Conservation (phyloP, 2,797 vertebrate genomes). For the Anniella stebbinsi region DNA sequence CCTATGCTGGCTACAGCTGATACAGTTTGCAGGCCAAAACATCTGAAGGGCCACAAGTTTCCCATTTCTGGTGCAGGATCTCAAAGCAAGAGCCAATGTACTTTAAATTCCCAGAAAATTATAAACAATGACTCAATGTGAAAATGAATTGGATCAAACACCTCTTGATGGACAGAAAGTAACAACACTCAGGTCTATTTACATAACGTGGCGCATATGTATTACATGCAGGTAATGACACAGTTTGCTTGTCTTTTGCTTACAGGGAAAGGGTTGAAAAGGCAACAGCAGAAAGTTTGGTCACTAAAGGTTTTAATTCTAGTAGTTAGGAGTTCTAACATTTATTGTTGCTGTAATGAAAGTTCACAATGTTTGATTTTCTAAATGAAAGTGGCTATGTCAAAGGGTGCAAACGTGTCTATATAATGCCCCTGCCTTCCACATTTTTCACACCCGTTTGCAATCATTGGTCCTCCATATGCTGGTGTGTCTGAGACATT, state of each 20-base stretch:
- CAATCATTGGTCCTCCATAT: background rate
- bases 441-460: background rate
- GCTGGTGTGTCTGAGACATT: background rate
- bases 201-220: background rate
- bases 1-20: too few relatives aligned
- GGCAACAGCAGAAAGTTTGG: background rate
- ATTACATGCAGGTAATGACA: background rate
- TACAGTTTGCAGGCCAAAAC: too few relatives aligned
- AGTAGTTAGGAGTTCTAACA: background rate
- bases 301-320: background rate
- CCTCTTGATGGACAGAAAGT: too few relatives aligned
- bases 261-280: background rate
- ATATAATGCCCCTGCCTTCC: background rate
- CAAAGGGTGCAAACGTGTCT: background rate
- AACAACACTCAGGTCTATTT: background rate
- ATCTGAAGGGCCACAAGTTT: too few relatives aligned
- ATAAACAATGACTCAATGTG: background rate
- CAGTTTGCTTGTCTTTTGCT: background rate
- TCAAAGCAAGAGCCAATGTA: background rate
- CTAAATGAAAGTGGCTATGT: background rate
- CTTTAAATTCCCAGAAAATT: background rate
- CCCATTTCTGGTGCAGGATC: background rate
- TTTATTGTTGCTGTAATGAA: background rate
- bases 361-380: background rate
- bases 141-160: background rate